Conservation (phyloP, 2,113 vertebrate genomes). For the Oncorhynchus kisutch region DNA sequence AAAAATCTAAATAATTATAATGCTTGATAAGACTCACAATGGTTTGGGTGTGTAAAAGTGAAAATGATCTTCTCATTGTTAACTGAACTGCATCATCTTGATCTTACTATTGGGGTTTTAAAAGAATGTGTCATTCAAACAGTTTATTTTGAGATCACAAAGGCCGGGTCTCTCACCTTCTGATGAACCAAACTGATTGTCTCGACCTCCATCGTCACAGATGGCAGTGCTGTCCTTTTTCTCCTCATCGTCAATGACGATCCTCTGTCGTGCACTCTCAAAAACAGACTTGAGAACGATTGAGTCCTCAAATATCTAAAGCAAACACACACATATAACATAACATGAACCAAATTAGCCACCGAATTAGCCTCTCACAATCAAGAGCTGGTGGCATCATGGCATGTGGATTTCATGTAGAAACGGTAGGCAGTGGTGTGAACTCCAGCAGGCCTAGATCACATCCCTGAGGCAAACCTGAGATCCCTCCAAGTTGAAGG, state of each 20-base stretch:
- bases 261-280: conserved; percentile 93
- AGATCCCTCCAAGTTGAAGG: conserved; percentile 96
- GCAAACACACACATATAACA: background rate
- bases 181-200: conserved; percentile 56
- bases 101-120: background rate
- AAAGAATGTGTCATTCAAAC: background rate
- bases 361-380: background rate
- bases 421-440: background rate
- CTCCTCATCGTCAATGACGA: conserved; percentile 87
- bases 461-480: conserved; percentile 78
- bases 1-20: background rate
- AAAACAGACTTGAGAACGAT: conserved; percentile 98
- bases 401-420: background rate
- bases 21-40: background rate
- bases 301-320: conserved; percentile 97
- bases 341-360: background rate
- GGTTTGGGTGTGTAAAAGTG: background rate
- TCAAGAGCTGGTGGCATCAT: background rate
- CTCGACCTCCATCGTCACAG: conserved; percentile 47
- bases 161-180: conserved; percentile 41
- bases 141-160: background rate
- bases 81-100: background rate
- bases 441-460: background rate
- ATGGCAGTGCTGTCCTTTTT: conserved; percentile 84
- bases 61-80: too few species aligned